Conservation (phyloP, 2,888 invertebrate genomes). For the Hesperia comma region DNA sequence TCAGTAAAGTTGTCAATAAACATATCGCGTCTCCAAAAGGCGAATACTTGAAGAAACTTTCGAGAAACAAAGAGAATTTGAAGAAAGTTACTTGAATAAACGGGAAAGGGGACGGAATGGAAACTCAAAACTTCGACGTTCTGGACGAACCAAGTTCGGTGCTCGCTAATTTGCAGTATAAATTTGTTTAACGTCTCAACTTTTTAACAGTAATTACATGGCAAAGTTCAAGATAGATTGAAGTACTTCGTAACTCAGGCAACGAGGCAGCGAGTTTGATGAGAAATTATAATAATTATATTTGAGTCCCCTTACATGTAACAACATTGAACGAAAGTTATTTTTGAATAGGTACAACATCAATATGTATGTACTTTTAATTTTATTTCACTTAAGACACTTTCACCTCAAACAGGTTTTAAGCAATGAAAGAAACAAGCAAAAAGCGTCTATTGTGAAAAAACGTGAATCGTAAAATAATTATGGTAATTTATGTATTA, state of each 20-base stretch:
- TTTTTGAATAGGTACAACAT: not conserved
- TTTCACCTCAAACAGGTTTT: not conserved
- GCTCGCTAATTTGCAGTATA: conserved; percentile 81
- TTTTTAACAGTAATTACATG: conserved; percentile 82
- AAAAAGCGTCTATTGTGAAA: conserved; percentile 1
- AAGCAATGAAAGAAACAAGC: too few species aligned
- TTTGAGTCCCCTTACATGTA: conserved; percentile 40
- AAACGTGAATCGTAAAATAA: not conserved
- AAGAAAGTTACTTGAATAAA: conserved; percentile 68
- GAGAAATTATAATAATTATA: conserved; percentile 58
- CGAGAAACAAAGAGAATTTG: conserved; percentile 74
- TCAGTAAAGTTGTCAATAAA: conserved; percentile 59
- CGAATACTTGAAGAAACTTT: conserved; percentile 66
- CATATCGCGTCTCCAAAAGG: conserved; percentile 63
- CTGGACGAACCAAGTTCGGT: conserved; percentile 70
- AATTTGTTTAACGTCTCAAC: conserved; percentile 83
- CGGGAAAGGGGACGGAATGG: conserved; percentile 61
- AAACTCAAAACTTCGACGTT: conserved; percentile 76
- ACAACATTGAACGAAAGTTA: not conserved
- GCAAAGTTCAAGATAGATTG: conserved; percentile 74
- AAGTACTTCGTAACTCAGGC: conserved; percentile 67
- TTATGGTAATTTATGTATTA: conserved; percentile 2
- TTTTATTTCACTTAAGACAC: not conserved
- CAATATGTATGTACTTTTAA: not conserved
- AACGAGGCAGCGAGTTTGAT: conserved; percentile 59